phyloP scores from a whole-genome alignment of 1,140 invertebrate genomes.

The Druon quercuslanigerum region DNA sequence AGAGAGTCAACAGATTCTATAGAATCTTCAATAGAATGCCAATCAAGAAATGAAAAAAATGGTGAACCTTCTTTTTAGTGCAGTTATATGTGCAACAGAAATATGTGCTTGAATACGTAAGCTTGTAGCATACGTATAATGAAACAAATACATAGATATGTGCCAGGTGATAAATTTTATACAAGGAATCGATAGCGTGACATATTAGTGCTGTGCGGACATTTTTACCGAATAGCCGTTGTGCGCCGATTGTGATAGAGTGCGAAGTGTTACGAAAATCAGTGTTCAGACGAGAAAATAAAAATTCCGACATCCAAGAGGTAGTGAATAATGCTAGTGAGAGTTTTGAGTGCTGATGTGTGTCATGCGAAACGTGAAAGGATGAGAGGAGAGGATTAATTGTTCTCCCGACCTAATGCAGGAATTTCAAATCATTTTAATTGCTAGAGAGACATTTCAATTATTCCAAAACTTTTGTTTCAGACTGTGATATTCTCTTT shows the following conservation, averaged over 20 bases:
- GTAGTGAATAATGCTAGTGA: conserved; percentile 19
- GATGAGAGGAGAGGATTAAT: conserved; percentile 15
- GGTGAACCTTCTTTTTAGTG: neutral
- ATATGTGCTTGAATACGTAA: neutral
- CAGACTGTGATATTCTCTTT: neutral
- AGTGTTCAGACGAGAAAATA: conserved; percentile 19
- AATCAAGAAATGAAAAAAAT: neutral
- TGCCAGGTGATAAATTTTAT: conserved; percentile 29
- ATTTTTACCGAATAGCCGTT: conserved; percentile 52
- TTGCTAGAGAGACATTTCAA: neutral
- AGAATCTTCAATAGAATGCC: neutral
- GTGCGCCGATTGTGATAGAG: conserved; percentile 1
- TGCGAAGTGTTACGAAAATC: conserved; percentile 1
- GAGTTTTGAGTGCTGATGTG: conserved; percentile 25
- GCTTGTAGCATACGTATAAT: conserved; percentile 5
- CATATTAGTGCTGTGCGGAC: conserved; percentile 71
- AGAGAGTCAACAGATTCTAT: neutral
- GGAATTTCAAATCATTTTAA: conserved; percentile 13
- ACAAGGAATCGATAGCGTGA: conserved; percentile 40
- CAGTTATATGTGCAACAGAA: conserved; percentile 1
- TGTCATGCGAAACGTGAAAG: conserved; percentile 21
- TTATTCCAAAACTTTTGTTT: neutral
- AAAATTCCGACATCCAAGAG: conserved; percentile 23
- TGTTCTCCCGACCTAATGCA: neutral
- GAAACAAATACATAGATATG: conserved; percentile 10